These are phyloP conservation scores for Cantharis rustica DNA, from an alignment of 2,888 invertebrate species.

Conservation along the genomic window DNA sequence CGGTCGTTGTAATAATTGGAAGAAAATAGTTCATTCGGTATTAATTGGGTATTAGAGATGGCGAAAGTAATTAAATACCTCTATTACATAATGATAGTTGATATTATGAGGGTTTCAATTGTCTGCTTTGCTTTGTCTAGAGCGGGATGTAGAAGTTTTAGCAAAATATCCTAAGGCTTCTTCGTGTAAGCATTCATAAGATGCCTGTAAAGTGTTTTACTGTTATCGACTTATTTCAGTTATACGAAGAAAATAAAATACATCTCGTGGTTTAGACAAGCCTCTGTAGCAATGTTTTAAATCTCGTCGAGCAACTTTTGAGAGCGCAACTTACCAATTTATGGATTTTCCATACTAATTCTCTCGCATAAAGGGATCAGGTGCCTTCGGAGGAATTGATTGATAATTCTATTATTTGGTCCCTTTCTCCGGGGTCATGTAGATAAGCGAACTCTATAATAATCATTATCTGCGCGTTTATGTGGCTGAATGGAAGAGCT, in stretches of 20 bases:
- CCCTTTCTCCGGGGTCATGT: constrained; percentile 14
- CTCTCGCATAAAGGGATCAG: constrained; percentile 20
- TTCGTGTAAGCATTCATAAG: constrained; percentile 26
- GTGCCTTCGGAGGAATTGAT: constrained; percentile 27
- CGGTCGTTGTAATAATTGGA: not conserved
- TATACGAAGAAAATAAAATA: constrained; percentile 8
- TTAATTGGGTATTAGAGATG: not conserved
- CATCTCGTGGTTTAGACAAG: not conserved
- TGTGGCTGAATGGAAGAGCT: not conserved
- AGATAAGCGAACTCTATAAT: constrained; percentile 1
- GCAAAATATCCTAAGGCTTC: constrained; percentile 28
- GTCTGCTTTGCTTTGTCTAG: constrained; percentile 21
- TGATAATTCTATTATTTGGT: constrained; percentile 26
- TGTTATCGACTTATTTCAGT: constrained; percentile 28
- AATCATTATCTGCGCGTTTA: not conserved
- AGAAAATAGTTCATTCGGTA: not conserved
- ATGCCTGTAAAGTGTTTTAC: constrained; percentile 31
- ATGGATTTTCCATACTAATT: not conserved
- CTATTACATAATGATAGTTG: constrained; percentile 3
- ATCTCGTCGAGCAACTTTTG: not conserved
- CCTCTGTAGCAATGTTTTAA: not conserved
- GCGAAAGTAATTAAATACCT: not conserved
- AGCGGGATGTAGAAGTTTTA: constrained; percentile 22
- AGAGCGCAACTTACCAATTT: not conserved
- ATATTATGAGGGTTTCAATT: constrained; percentile 22